Conservation (phyloP, 1,140 invertebrate species). For the Ylistrum balloti region DNA sequence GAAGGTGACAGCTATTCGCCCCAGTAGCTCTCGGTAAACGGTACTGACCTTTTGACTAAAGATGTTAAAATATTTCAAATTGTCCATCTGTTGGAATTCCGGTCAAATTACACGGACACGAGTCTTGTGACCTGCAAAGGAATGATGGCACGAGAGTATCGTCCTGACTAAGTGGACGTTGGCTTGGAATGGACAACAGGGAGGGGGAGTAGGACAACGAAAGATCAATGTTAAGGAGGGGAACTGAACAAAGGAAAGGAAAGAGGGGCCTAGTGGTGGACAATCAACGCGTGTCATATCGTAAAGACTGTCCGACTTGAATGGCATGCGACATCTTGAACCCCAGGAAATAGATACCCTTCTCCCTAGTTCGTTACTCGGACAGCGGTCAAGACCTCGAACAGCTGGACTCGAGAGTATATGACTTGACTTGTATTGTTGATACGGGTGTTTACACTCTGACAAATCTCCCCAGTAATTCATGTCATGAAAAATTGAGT, state of each 20-base stretch:
- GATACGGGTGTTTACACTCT: not conserved
- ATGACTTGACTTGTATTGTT: not conserved
- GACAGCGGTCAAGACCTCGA: not conserved
- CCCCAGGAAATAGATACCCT: not conserved
- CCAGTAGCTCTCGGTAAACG: not conserved
- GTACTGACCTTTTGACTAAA: constrained; percentile 29
- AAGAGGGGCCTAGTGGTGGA: not conserved
- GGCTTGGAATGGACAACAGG: not conserved
- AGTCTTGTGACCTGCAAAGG: not conserved
- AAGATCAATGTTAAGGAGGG: not conserved
- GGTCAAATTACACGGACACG: constrained; percentile 23
- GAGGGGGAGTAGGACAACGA: not conserved
- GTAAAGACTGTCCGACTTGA: not conserved
- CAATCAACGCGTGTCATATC: not conserved
- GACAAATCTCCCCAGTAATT: constrained; percentile 26
- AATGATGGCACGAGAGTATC: constrained; percentile 11
- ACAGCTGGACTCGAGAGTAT: not conserved
- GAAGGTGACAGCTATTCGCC: not conserved
- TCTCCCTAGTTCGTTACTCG: not conserved
- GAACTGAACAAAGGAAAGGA: constrained; percentile 1
- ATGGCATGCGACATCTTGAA: constrained; percentile 31
- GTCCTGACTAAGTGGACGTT: not conserved
- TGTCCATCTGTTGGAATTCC: constrained; percentile 38
- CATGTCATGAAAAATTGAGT: not conserved
- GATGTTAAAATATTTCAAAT: constrained; percentile 40